Conservation (phyloP, 2,888 invertebrate genomes). For the Apotomis turbidana region DNA sequence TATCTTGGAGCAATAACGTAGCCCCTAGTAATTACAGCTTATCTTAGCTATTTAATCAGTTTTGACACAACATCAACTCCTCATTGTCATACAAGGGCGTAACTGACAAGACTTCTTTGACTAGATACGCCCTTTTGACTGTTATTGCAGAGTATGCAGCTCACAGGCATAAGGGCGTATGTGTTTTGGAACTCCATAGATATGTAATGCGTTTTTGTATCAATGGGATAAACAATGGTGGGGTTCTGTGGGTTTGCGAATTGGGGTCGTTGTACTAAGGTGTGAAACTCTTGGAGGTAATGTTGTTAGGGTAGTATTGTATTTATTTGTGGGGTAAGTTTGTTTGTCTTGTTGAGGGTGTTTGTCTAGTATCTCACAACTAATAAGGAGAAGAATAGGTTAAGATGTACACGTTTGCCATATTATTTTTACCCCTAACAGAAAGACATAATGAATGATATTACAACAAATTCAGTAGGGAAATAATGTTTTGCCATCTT, state of each 20-base stretch:
- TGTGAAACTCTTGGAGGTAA: slow-evolving; percentile 18
- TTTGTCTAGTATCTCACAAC: not conserved
- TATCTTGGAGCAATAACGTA: slow-evolving; percentile 31
- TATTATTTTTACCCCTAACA: too few species aligned
- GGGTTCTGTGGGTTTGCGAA: slow-evolving; percentile 18
- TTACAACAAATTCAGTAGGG: too few species aligned
- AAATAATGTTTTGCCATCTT: too few species aligned
- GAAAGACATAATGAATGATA: too few species aligned
- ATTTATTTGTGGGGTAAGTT: slow-evolving; percentile 21
- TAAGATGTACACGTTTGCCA: not conserved
- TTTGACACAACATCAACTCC: slow-evolving; percentile 33
- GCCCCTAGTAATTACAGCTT: slow-evolving; percentile 38
- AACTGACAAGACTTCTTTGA: not conserved
- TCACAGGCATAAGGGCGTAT: slow-evolving; percentile 1
- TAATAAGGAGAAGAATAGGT: slow-evolving; percentile 6
- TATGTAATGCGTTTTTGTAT: slow-evolving; percentile 2
- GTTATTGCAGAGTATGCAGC: not conserved
- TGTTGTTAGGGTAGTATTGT: slow-evolving; percentile 22
- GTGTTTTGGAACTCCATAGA: not conserved
- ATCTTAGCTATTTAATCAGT: slow-evolving; percentile 40
- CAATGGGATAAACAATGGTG: slow-evolving; percentile 1
- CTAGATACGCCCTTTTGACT: not conserved
- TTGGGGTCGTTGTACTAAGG: slow-evolving; percentile 36
- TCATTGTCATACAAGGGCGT: not conserved
- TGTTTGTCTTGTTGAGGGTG: slow-evolving; percentile 12